Percentiles rank a stretch among this genome's conserved stretches.
These are phyloP conservation scores for Amblyopsis hoosieri DNA, from an alignment of 2,797 vertebrate species.

Conservation along the genomic window DNA sequence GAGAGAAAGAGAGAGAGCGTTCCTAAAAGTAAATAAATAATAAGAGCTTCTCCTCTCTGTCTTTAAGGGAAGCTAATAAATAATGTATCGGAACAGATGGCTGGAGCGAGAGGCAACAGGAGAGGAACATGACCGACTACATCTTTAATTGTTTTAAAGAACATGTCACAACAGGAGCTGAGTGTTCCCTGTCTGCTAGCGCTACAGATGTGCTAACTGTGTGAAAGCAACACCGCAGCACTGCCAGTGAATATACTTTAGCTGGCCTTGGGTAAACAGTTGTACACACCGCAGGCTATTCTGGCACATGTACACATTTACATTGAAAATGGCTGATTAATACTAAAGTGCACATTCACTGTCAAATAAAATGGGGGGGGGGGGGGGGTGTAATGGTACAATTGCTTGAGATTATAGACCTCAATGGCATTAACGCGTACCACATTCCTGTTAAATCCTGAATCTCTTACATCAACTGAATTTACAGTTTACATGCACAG, in stretches of 20 bases:
- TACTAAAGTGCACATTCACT: slow-evolving; percentile 74
- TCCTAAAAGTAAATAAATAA: slow-evolving; percentile 84
- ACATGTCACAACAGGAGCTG: slow-evolving; percentile 82
- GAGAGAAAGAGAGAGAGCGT: slow-evolving; percentile 14
- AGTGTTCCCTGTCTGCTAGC: slow-evolving; percentile 67
- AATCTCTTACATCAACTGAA: slow-evolving; percentile 45
- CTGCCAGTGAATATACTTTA: slow-evolving; percentile 6
- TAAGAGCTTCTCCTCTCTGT: slow-evolving; percentile 72
- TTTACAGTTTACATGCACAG: slow-evolving; percentile 68
- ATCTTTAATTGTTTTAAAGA: slow-evolving; percentile 87
- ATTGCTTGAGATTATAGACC: neutral
- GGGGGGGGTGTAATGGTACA: slow-evolving; percentile 19
- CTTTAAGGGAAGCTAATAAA: slow-evolving; percentile 80
- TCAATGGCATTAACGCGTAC: slow-evolving; percentile 45
- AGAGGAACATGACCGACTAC: slow-evolving; percentile 82
- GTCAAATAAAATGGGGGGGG: slow-evolving; percentile 44
- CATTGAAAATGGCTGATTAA: slow-evolving; percentile 58
- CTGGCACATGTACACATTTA: slow-evolving; percentile 61
- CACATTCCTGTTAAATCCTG: slow-evolving; percentile 37
- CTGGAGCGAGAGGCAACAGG: slow-evolving; percentile 80
- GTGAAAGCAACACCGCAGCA: slow-evolving; percentile 11
- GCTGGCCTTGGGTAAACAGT: slow-evolving; percentile 27
- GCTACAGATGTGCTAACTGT: slow-evolving; percentile 73
- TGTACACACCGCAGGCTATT: slow-evolving; percentile 35
- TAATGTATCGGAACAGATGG: slow-evolving; percentile 86